Conservation (phyloP, 2,113 vertebrate species). For the Turnix velox region DNA sequence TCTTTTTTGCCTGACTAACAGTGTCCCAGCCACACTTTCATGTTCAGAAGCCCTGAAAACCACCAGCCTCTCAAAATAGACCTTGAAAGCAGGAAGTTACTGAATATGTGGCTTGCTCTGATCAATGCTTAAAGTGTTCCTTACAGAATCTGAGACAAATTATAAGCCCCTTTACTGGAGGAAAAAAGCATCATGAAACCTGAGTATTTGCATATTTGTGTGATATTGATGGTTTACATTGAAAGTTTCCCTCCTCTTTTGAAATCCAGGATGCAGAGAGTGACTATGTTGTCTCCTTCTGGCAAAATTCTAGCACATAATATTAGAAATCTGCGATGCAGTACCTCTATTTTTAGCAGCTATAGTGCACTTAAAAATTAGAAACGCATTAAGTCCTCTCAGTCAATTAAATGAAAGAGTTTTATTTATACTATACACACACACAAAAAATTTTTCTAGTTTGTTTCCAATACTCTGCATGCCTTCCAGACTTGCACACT, state of each 20-base stretch:
- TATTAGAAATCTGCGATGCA: neutral
- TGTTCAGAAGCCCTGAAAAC: neutral
- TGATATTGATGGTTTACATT: neutral
- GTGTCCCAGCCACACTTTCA: neutral
- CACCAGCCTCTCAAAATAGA: neutral
- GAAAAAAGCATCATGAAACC: neutral
- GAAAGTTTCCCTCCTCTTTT: neutral
- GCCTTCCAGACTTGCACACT: neutral
- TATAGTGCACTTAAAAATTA: neutral
- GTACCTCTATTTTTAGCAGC: neutral
- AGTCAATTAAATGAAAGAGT: neutral
- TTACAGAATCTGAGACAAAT: neutral
- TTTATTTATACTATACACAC: neutral
- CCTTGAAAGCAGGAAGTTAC: neutral
- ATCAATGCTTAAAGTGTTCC: neutral
- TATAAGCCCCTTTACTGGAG: neutral
- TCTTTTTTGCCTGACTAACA: neutral
- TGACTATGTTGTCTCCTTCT: neutral
- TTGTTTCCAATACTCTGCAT: neutral
- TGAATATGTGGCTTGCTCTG: neutral
- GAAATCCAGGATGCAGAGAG: neutral
- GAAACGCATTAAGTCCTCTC: neutral
- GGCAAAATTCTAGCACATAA: neutral
- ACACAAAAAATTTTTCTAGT: neutral
- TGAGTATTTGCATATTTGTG: neutral